Evolutionary conservation across 2,888 invertebrate genomes (phyloP), one percentile per base, ranked within the genome.

Genomic region (Lasioglossum zephyrum): DNA sequence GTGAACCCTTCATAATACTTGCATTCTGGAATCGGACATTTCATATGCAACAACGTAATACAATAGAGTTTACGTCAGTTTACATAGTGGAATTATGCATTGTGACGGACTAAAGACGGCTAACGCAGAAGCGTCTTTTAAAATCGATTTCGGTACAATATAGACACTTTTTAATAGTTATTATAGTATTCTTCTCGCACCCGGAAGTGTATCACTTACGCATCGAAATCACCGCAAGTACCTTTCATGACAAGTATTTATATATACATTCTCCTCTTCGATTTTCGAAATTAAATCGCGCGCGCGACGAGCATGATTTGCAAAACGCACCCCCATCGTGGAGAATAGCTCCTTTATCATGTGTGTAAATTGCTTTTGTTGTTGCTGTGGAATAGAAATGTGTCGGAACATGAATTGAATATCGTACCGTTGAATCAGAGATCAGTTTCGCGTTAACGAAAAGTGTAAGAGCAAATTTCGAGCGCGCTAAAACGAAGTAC

Each of bases 361-460:
- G 26, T 69, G 49, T 73, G n/a, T 4, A 69, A 63, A 87, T 63
- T 75, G 73, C 39, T 31, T 76, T 79, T 87, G 83, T 91, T 88
- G 88, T 90, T 91, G 85, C 89, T 93, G 93, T 93, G 93, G 93
- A 93, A 93, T 93, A 93, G 93, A 93, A 93, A 93, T 92, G 87
- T 82, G 81, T 79, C 78, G 76, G 57, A 16, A 66, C 74, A n/a
- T 39, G 36, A 36, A 66, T 26, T 57, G 36, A 36, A 69, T 31
- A 49, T 39, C 31, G 22, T 77, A 53, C 60, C 18, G n/a, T 74
- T 60, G 74, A 49, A 83, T 63, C 70, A 39, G 18, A 72, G 72
- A 73, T 63, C 41, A 81, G 26, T 57, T 81, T 77, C 26, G 47
- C 80, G 66, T 36, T 85, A 77, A 66, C 77, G 75, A 77, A 81